Conservation (phyloP, 2,888 invertebrate species). For the Mycalesis mineus region DNA sequence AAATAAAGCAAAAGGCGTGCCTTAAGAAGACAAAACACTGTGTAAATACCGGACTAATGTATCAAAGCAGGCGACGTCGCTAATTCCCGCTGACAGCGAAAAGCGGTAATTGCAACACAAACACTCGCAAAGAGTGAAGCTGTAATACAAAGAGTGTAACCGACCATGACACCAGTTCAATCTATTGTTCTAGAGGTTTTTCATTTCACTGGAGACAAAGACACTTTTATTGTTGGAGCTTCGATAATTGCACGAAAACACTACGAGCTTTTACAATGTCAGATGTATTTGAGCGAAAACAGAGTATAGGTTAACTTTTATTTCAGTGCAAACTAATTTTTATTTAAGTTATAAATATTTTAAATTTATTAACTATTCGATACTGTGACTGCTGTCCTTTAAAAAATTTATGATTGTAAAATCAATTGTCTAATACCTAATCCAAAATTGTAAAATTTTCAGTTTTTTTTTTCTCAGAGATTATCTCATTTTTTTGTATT, state of each 20-base stretch:
- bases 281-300: no score
- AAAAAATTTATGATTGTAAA: no score
- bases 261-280: no score
- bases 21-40: not conserved
- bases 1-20: conserved; percentile 6
- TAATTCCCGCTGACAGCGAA: conserved; percentile 22
- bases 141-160: conserved; percentile 2
- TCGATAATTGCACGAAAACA: not conserved
- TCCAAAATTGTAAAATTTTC: no score
- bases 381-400: no score
- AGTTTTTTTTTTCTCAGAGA: no score
- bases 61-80: conserved; percentile 18
- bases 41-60: conserved; percentile 18
- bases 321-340: no score
- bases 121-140: conserved; percentile 13
- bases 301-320: no score
- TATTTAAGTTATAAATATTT: no score
- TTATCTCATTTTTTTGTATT: no score
- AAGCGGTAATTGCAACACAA: conserved; percentile 20
- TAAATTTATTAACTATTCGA: no score
- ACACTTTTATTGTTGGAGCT: conserved; percentile 6
- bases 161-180: conserved; percentile 7
- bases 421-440: no score
- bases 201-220: conserved; percentile 8
- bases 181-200: conserved; percentile 15